phyloP scores from a whole-genome alignment of 1,140 invertebrate species.

The Berghia stephanieae region DNA sequence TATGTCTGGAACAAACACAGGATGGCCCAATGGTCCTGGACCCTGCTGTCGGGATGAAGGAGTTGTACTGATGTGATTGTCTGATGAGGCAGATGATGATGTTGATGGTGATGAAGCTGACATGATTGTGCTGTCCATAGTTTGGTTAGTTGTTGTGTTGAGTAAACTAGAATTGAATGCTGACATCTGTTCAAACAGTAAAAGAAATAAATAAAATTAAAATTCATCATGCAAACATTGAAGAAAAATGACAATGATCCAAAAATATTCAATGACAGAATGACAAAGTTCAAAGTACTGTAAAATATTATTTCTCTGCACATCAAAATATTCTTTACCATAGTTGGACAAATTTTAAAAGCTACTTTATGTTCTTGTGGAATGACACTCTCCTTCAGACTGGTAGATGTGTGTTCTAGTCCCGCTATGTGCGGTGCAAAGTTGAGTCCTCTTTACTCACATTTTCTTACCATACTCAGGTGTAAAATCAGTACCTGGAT shows the following conservation, averaged over 20 bases:
- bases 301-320: background rate
- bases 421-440: no score
- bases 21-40: no score
- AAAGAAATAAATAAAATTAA: background rate
- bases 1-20: slow-evolving; percentile 58
- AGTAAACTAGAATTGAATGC: slow-evolving; percentile 63
- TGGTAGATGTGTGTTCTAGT: no score
- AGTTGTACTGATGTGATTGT: slow-evolving; percentile 31
- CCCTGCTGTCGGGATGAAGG: slow-evolving; percentile 44
- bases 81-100: slow-evolving; percentile 44
- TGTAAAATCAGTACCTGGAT: no score
- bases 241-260: no score
- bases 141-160: slow-evolving; percentile 41
- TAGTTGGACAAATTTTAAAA: background rate
- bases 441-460: no score
- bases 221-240: no score
- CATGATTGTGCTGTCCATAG: slow-evolving; percentile 28
- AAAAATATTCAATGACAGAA: no score
- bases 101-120: slow-evolving; percentile 29
- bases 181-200: slow-evolving; percentile 23
- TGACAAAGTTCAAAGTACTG: background rate
- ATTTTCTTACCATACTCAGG: no score
- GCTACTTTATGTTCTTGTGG: no score
- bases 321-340: background rate
- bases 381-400: no score